Evolutionary conservation across 1,140 invertebrate genomes (phyloP), one percentile per base, ranked within the genome.

Genomic region (Dreissena rostriformis): DNA sequence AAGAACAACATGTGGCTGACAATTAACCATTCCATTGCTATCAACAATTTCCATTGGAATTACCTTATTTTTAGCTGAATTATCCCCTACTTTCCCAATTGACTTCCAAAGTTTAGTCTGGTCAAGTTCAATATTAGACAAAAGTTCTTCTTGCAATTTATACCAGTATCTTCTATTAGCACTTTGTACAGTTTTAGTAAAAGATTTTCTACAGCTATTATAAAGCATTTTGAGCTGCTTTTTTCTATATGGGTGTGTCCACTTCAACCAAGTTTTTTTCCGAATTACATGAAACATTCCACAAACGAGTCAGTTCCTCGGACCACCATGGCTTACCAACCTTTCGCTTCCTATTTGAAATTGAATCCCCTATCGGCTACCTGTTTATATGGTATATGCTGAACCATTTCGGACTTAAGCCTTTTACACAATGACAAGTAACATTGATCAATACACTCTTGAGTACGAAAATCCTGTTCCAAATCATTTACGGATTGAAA

Each of bases 21-120:
- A 65, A 65, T n/a, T 28, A n/a, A 63, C 8, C 14, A 24, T 57
- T 28, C 57, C 74, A 77, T 66, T 22, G 24, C n/a, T 63, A 39
- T 72, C 24, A 57, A 71, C 19, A 81, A 83, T 68, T 70, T 82
- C 80, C 53, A 73, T 68, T 24, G 63, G 63, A 19, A 77, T 77
- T 19, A 24, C 5, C n/a, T 53, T 53, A 22, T 53, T 53, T 53
- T 57, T 74, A 57, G 15, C 61, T 11, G 55, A 39, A 49, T 19
- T 1, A n/a, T 65, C 24, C 63, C 74, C 55, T n/a, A 77, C 24
- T 52, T 66, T 77, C 6, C 74, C 74, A 39, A 77, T 39, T 22
- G 15, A 15, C 51, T 77, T 77, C 24, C 74, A 77, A 66, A 77
- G 39, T 49, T 39, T 66, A 65, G 63, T 77, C 29, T 63, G 74